Percentiles rank a stretch among this genome's conserved stretches.
Evolutionary conservation across 2,888 invertebrate genomes (phyloP).

Genomic region (Acrocyrtus sp.): DNA sequence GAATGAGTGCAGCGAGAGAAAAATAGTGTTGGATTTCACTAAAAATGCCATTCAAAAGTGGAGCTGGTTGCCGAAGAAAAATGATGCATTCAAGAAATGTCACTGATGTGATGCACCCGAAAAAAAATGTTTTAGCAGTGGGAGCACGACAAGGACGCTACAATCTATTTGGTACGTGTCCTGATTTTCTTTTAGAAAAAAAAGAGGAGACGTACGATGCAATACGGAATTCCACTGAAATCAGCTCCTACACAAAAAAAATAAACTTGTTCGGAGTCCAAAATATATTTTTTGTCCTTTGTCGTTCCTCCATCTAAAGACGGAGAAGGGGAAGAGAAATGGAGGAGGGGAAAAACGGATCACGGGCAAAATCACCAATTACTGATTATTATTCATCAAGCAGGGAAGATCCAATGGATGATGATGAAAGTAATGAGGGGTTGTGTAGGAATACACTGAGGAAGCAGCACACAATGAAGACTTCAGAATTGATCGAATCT

Average conservation of each 20-base stretch:
- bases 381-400: conserved; percentile 61
- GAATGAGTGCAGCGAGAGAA: conserved; percentile 42
- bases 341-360: conserved; percentile 43
- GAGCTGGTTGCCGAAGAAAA: not conserved
- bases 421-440: conserved; percentile 18
- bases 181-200: not conserved
- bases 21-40: conserved; percentile 21
- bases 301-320: conserved; percentile 42
- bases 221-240: not conserved
- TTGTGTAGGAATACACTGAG: not conserved
- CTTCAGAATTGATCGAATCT: conserved; percentile 38
- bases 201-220: not conserved
- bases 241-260: not conserved
- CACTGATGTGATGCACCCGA: not conserved
- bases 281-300: conserved; percentile 20
- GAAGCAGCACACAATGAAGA: conserved; percentile 14
- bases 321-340: not conserved
- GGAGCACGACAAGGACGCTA: not conserved
- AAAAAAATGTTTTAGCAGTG: not conserved
- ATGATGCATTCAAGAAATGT: conserved; percentile 12
- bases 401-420: conserved; percentile 12
- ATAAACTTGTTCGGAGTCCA: no score
- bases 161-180: not conserved
- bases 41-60: not conserved
- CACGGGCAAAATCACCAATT: conserved; percentile 61